Evolutionary conservation across 2,797 vertebrate genomes (phyloP).

Genomic region (Pseudochaenichthys georgianus): DNA sequence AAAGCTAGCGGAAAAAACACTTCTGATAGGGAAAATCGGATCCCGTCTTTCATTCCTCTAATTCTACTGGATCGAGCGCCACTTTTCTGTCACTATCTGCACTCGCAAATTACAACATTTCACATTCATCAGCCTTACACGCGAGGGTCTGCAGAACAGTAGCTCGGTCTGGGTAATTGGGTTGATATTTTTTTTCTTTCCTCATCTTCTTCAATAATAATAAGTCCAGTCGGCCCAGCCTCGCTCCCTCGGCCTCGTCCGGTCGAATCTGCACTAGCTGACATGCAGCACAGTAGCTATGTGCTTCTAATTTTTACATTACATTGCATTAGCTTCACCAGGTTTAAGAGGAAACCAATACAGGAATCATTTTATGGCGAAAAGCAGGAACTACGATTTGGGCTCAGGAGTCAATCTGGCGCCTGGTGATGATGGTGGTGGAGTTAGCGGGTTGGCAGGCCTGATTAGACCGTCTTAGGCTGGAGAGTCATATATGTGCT

Average conservation of each 20-base stretch:
- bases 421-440: slow-evolving; percentile 77
- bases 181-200: slow-evolving; percentile 51
- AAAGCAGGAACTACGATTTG: slow-evolving; percentile 83
- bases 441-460: slow-evolving; percentile 80
- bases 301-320: slow-evolving; percentile 78
- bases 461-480: slow-evolving; percentile 83
- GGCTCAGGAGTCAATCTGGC: slow-evolving; percentile 86
- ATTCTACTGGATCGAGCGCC: slow-evolving; percentile 58
- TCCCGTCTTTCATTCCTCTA: slow-evolving; percentile 66
- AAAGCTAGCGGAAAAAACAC: background rate
- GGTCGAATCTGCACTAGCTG: slow-evolving; percentile 72
- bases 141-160: slow-evolving; percentile 63
- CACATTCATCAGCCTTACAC: slow-evolving; percentile 62
- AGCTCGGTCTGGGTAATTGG: slow-evolving; percentile 62
- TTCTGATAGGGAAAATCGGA: slow-evolving; percentile 61
- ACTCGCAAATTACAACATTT: slow-evolving; percentile 70
- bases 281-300: slow-evolving; percentile 65
- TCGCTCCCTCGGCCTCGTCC: slow-evolving; percentile 37
- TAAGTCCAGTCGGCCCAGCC: slow-evolving; percentile 31
- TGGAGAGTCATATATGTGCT: slow-evolving; percentile 85
- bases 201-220: slow-evolving; percentile 10
- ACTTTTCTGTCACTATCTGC: slow-evolving; percentile 67
- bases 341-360: slow-evolving; percentile 84
- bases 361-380: slow-evolving; percentile 84
- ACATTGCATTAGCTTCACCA: slow-evolving; percentile 80